Evolutionary conservation across 2,113 vertebrate genomes (phyloP), one percentile per base, ranked within the genome.

Genomic region (Ornithorhynchus anatinus): DNA sequence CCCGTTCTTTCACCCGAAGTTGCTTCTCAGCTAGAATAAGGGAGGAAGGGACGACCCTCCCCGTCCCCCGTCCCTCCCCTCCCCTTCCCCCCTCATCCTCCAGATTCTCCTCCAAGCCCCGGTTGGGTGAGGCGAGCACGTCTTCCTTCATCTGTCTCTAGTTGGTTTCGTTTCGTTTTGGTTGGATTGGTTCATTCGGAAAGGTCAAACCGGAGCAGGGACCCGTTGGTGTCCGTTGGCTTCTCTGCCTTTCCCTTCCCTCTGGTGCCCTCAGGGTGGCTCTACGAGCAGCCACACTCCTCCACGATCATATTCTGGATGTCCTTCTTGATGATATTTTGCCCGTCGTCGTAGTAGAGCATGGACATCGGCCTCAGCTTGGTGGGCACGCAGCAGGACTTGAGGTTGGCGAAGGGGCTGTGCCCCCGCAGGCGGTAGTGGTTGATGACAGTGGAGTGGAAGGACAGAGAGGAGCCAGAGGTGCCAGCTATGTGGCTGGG

Each of bases 271-370:
- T 74, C 13, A 6, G 27, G 39, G 25, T 0, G 0, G 10, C 0
- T 89, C 85, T 98, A 99, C 1, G 97, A 99, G 80, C 98, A 99
- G 36, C 97, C 98, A 48, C 98, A 99, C 85, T 99, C 98, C 84
- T 99, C 98, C 90, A 99, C 98, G 29, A 99, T 96, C 98, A 99
- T 99, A 84, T 98, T 96, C 88, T 96, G 96, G 77, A 99, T 98
- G 93, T 99, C 98, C 89, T 99, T 99, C 85, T 99, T 99, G 79
- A 99, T 96, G 82, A 99, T 98, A 91, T 98, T 99, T 69, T 99
- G 97, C 79, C 97, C 96, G 52, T 99, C 97, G 1, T 99, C 96
- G 2, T 99, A 99, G 90, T 99, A 99, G 27, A 99, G 89, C 98
- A 99, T 99, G 80, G 97, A 99, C 98, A 99, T 99, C 77, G 97